Conservation (phyloP, 1,140 invertebrate genomes). For the Pseudomyrmex dendroicus region DNA sequence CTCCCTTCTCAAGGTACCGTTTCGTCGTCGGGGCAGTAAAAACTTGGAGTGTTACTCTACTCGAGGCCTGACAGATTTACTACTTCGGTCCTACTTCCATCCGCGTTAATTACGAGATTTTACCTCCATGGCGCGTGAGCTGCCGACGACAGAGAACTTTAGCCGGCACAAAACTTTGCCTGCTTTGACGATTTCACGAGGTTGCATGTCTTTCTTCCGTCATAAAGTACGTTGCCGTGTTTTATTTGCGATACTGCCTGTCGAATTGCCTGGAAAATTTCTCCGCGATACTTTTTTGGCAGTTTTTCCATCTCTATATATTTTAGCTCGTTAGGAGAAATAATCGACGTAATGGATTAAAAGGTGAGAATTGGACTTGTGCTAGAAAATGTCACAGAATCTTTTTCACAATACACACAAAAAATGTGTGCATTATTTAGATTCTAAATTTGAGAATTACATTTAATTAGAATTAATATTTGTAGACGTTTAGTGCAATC, state of each 20-base stretch:
- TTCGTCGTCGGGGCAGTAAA: conserved; percentile 67
- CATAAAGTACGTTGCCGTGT: conserved; percentile 23
- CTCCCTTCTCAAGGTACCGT: conserved; percentile 36
- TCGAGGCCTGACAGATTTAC: conserved; percentile 73
- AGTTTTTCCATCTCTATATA: neutral
- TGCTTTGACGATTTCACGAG: conserved; percentile 45
- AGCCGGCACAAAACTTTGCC: conserved; percentile 70
- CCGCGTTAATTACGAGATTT: conserved; percentile 76
- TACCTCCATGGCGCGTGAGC: conserved; percentile 58
- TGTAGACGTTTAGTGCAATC: neutral
- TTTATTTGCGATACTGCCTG: conserved; percentile 25
- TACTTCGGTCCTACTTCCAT: conserved; percentile 71
- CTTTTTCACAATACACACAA: neutral
- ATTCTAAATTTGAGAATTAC: conserved; percentile 3
- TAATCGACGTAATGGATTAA: neutral
- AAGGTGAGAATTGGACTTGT: neutral
- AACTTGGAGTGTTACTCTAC: conserved; percentile 71
- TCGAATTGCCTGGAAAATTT: conserved; percentile 22
- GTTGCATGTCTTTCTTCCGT: neutral
- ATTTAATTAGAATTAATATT: conserved; percentile 15
- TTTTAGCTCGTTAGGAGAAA: neutral
- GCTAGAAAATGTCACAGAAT: neutral
- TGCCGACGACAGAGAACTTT: conserved; percentile 49
- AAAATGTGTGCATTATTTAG: neutral
- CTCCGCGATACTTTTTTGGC: neutral